Base-by-base conservation (phyloP, 2,113 vertebrate genomes). In the Chaetodon auriga region DNA sequence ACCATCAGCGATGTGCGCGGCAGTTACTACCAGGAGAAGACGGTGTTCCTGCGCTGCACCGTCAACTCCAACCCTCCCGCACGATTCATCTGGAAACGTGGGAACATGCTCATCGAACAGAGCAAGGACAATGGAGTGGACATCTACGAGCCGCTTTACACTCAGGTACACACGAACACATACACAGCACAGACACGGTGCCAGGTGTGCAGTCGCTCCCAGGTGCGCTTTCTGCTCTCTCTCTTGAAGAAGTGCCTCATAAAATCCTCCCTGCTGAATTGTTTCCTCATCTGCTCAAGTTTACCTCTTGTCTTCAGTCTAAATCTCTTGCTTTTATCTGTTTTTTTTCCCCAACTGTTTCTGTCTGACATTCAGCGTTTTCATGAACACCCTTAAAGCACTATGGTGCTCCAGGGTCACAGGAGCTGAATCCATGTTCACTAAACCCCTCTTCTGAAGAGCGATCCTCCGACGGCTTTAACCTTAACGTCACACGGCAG, bases 11-110 rank as follows among this genome's bases (percentile, higher is more conserved):
- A 99, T 0, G 98, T 99, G 1, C 96, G 98, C 0, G 97, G 97
- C 71, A 99, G 97, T 91, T 99, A 98, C 94, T 99, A 99, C 92
- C 97, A 99, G 91, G 98, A 99, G 94, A 99, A 99, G 94, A 99
- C 98, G 0, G 98, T 99, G 85, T 99, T 99, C 88, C 96, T 99
- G 25, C 97, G 98, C 76, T 99, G 98, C 84, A 99, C 98, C 0
- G 98, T 99, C 89, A 99, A 97, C 95, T 99, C 98, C 90, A 99
- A 99, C 94, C 98, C 98, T 0, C 98, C 98, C 0, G 98, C 97
- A 5, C 96, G 97, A 69, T 99, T 99, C 93, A 99, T 99, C 93
- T 99, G 98, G 98, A 99, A 99, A 92, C 96, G 98, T 7, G 97
- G 95, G 76, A 94, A 68, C 0, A 94, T 95, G 85, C 94, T 94